Evolutionary conservation across 2,797 vertebrate species (phyloP), one percentile per base, ranked within the genome.

Genomic region (Ctenopoma multispine): DNA sequence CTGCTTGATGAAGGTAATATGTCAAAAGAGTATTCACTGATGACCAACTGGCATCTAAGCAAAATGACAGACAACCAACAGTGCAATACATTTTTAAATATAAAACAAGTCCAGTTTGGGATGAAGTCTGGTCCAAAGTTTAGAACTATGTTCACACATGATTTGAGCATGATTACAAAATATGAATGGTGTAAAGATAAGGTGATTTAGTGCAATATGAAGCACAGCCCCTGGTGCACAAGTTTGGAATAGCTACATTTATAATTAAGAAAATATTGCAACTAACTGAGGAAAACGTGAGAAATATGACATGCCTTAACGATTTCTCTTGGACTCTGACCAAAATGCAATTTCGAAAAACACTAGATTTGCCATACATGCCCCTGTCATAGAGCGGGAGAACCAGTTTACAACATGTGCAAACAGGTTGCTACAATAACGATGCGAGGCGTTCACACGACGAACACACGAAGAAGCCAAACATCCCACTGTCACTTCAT

Each of bases 371-470:
- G 1, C 4, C 56, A 27, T 41, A 9, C 1, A 56, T 38, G 20
- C 18, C 20, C 3, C 46, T 21, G 18, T 11, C 7, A 21, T 0
- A 46, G 18, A 50, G 61, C 77, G 62, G 82, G 24, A 70, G 62
- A 89, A 89, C 86, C 78, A 75, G 86, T 88, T 87, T 55, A 54
- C 18, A 76, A 82, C 85, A 64, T 87, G 88, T 87, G 72, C 71
- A 69, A 82, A 87, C 84, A 88, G 73, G 84, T 73, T 63, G 58
- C 50, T 54, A 54, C 61, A 21, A 24, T 57, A 48, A 64, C 57
- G 50, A 63, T 64, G 78, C 49, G 14, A 81, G 78, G 75, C 59
- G 62, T 89, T 81, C 77, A 75, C 83, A 86, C 51, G 29, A 47
- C 27, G 41, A 43, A 17, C 41, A 7, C 14, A 34, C 8, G 7